A percentile compares a stretch with the other conserved stretches of the same genome.
These are phyloP conservation scores for Actinernus sp. DNA, from an alignment of 92 coral and sea anemone genomes.

Conservation along the genomic window DNA sequence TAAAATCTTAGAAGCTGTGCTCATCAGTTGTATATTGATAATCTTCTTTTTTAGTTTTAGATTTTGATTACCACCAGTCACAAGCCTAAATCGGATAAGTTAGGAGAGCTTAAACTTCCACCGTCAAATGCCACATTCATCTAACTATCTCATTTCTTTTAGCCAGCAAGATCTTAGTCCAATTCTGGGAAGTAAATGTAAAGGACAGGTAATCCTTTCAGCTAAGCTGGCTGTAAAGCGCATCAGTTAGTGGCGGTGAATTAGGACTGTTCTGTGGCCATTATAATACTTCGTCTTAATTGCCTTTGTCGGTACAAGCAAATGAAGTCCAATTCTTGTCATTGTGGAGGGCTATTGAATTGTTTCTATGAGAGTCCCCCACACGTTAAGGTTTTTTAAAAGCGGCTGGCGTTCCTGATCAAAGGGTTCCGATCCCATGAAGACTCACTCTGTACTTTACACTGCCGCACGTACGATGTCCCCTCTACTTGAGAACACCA, in stretches of 20 bases:
- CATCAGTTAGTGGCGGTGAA: too few species aligned
- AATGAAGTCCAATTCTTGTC: constrained; percentile 7
- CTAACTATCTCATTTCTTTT: background rate
- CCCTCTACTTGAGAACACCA: too few species aligned
- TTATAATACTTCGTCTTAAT: constrained; percentile 9
- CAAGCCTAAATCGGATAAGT: too few species aligned
- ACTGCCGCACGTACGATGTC: too few species aligned
- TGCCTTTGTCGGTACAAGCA: constrained; percentile 30
- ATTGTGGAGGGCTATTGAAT: constrained; percentile 15
- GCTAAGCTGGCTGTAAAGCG: constrained; percentile 10
- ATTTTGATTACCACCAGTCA: too few species aligned
- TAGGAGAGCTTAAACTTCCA: too few species aligned
- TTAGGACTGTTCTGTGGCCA: background rate
- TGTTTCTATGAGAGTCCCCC: background rate
- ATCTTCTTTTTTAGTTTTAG: too few species aligned
- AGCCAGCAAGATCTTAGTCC: background rate
- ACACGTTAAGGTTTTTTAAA: background rate
- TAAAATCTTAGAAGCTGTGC: too few species aligned
- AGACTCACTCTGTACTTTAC: too few species aligned
- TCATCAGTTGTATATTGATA: too few species aligned
- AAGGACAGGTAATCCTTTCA: constrained; percentile 1
- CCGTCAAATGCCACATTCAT: too few species aligned
- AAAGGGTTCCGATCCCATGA: constrained; percentile 3
- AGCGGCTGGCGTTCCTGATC: constrained; percentile 23
- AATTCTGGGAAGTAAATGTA: background rate